Percentiles rank a stretch among this genome's conserved stretches.
phyloP scores from a whole-genome alignment of 1,140 invertebrate genomes.

The Tribolium madens region DNA sequence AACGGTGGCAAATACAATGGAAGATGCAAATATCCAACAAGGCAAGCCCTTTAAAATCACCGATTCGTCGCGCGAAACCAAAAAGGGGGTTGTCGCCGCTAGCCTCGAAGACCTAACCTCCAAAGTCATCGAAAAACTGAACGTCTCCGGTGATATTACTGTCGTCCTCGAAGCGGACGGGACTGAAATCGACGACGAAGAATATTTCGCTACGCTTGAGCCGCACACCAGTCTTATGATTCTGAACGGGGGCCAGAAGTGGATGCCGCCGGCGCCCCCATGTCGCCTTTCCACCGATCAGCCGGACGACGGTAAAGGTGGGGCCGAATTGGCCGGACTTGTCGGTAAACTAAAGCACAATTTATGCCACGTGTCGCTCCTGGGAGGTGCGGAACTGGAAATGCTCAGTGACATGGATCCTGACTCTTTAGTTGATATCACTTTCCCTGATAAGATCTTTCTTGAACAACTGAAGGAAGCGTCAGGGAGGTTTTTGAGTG shows the following conservation, averaged over 20 bases:
- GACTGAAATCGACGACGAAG: constrained; percentile 90
- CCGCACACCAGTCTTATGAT: constrained; percentile 86
- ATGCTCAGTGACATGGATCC: constrained; percentile 88
- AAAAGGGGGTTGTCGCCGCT: constrained; percentile 82
- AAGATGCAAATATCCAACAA: constrained; percentile 55
- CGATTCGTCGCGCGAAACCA: constrained; percentile 79
- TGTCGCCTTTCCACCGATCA: constrained; percentile 75
- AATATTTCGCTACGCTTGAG: constrained; percentile 87
- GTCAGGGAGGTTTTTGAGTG: constrained; percentile 81
- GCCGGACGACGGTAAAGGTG: constrained; percentile 73
- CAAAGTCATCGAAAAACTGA: constrained; percentile 77
- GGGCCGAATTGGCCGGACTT: constrained; percentile 71
- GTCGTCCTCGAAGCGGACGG: constrained; percentile 84
- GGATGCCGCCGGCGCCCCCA: constrained; percentile 69
- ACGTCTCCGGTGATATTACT: constrained; percentile 64
- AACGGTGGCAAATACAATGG: constrained; percentile 53
- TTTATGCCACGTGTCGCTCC: constrained; percentile 82
- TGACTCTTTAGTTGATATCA: constrained; percentile 83
- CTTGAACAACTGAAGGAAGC: constrained; percentile 86
- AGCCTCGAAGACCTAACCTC: constrained; percentile 80
- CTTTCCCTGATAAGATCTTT: constrained; percentile 82
- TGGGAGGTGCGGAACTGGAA: constrained; percentile 83
- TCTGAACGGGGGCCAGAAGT: constrained; percentile 79
- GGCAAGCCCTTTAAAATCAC: constrained; percentile 75
- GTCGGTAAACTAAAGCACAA: constrained; percentile 82